Evolutionary conservation across 2,888 invertebrate species (phyloP), one percentile per base, ranked within the genome.

Genomic region (Arge pagana): DNA sequence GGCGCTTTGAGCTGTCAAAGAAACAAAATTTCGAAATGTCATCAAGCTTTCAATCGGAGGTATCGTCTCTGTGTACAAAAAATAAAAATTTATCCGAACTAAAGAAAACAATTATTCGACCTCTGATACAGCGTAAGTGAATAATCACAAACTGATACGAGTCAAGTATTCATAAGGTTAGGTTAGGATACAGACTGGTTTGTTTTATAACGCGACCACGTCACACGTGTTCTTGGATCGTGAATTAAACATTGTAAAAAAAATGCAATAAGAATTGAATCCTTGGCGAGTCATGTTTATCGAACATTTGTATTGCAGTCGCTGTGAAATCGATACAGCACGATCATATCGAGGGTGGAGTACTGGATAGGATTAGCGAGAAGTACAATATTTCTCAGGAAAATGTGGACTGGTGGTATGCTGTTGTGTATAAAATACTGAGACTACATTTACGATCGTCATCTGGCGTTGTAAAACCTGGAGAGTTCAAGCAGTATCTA

Each of bases 401-500:
- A 41, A 74, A 78, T 54, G 74, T 82, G 54, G 80, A 80, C 52
- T 81, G 82, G 64, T 71, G 81, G 48, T 82, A 80, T 61, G 77
- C 80, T 3, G 79, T 79, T 15, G 68, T 82, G 31, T 66, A 78
- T 39, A 74, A 74, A 51, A 79, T 81, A 63, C 74, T 82, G 63
- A 79, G 77, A 67, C 70, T 77, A 40, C 79, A 79, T 68, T 62
- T 82, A 19, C 72, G 80, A 11, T 76, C 75, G 31, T 72, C 78
- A 1, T 75, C 74, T 26, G 78, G 78, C 16, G 72, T 66, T 28
- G 68, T 81, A 0, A 81, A 80, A 54, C 77, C 77, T 48, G 63
- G 71, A 16, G 81, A 81, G 56, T 67, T 82, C 18, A 77, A 78
- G 11, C 78, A 80, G 58, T 78, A 76, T 43, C 65, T 82, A 19